Conservation (phyloP, 1,140 invertebrate species). For the Heterodera schachtii region DNA sequence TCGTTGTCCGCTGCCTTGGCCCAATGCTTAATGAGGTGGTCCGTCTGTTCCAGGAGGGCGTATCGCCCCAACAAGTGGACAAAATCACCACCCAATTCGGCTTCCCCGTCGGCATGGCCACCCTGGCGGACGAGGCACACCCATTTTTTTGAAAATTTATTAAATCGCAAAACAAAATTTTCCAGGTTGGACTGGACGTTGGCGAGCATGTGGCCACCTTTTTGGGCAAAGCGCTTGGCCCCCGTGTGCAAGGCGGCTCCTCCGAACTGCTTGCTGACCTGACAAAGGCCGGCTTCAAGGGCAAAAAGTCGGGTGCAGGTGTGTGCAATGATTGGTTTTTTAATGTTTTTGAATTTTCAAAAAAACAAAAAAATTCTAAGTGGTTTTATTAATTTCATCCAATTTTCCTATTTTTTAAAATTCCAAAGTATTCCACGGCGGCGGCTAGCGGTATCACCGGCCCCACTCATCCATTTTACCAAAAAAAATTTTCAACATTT, state of each 20-base stretch:
- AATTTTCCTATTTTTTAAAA: too few species aligned
- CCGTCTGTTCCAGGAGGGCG: slow-evolving; percentile 88
- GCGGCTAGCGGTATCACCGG: too few species aligned
- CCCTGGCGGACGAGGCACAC: slow-evolving; percentile 75
- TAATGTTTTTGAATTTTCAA: too few species aligned
- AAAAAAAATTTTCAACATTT: too few species aligned
- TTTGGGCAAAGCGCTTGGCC: slow-evolving; percentile 74
- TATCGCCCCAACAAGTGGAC: slow-evolving; percentile 79
- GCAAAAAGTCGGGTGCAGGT: slow-evolving; percentile 67
- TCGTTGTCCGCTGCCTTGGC: slow-evolving; percentile 90
- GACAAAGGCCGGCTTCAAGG: slow-evolving; percentile 84
- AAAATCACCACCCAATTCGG: slow-evolving; percentile 81
- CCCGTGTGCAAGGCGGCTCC: slow-evolving; percentile 77
- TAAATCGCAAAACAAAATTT: too few species aligned
- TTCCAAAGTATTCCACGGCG: too few species aligned
- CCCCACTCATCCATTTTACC: too few species aligned
- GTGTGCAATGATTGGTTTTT: too few species aligned
- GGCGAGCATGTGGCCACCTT: slow-evolving; percentile 58
- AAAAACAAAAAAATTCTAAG: too few species aligned
- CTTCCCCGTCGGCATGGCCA: slow-evolving; percentile 92
- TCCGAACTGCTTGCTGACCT: slow-evolving; percentile 80
- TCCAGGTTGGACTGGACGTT: slow-evolving; percentile 70
- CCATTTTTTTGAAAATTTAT: too few species aligned
- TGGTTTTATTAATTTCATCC: too few species aligned
- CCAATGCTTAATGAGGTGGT: slow-evolving; percentile 87